Percentiles rank a stretch among this genome's conserved stretches.
These are phyloP conservation scores for Campopleginae sp. DNA, from an alignment of 2,888 invertebrate genomes.

Conservation along the genomic window DNA sequence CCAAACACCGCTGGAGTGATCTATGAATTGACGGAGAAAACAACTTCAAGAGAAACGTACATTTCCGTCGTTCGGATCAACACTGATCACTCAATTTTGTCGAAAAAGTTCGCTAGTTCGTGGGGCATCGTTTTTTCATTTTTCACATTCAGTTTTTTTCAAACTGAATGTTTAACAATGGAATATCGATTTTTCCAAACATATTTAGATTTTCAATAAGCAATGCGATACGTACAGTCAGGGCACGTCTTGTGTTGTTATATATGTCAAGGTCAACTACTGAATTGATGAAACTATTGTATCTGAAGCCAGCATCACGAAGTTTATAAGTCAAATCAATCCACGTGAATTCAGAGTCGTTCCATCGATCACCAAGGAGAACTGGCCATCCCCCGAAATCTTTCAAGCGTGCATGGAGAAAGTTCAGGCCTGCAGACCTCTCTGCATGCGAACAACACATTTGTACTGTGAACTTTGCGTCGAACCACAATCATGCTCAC, in stretches of 20 bases:
- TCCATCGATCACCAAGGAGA: constrained; percentile 91
- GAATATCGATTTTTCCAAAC: neutral
- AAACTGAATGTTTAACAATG: too few species aligned
- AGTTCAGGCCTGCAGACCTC: constrained; percentile 90
- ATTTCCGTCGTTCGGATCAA: neutral
- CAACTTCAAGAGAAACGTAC: neutral
- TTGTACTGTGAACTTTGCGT: neutral
- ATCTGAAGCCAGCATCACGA: constrained; percentile 92
- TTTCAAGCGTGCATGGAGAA: constrained; percentile 88
- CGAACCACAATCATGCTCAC: neutral
- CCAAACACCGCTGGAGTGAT: constrained; percentile 95
- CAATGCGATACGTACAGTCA: constrained; percentile 89
- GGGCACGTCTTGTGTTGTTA: constrained; percentile 93
- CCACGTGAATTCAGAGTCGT: constrained; percentile 91
- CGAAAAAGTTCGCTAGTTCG: too few species aligned
- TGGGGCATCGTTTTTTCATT: too few species aligned
- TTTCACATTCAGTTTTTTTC: too few species aligned
- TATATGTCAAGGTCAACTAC: constrained; percentile 95
- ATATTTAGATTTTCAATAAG: neutral
- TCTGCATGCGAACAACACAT: constrained; percentile 85
- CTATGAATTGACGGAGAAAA: constrained; percentile 83
- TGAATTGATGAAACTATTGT: constrained; percentile 95
- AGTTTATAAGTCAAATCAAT: constrained; percentile 93
- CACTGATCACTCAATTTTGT: neutral
- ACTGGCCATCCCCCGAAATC: constrained; percentile 97